These are phyloP conservation scores for Fragariocoptes setiger DNA, from an alignment of 1,140 invertebrate species.

Conservation along the genomic window DNA sequence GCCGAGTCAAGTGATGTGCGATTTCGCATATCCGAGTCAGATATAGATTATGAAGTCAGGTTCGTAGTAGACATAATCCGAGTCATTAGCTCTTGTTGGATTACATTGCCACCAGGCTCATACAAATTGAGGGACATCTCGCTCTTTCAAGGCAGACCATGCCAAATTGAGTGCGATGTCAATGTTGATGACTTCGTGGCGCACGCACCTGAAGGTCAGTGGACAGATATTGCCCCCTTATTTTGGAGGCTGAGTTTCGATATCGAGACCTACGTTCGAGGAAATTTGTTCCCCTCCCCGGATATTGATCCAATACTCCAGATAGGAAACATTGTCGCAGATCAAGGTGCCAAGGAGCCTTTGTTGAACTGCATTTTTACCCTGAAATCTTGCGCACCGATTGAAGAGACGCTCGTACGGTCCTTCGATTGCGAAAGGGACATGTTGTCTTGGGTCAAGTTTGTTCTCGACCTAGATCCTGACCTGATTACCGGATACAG, in stretches of 20 bases:
- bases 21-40: constrained; percentile 88
- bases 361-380: constrained; percentile 87
- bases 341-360: constrained; percentile 49
- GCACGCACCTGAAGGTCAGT: constrained; percentile 73
- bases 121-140: constrained; percentile 28
- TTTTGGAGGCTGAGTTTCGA: constrained; percentile 94
- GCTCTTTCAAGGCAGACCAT: constrained; percentile 27
- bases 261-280: constrained; percentile 91
- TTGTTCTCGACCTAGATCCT: constrained; percentile 77
- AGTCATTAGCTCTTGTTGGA: constrained; percentile 88
- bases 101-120: constrained; percentile 46
- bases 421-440: constrained; percentile 41
- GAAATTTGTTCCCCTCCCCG: constrained; percentile 88
- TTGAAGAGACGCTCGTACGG: constrained; percentile 63
- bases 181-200: constrained; percentile 56
- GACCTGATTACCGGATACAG: constrained; percentile 98
- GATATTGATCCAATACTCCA: constrained; percentile 92
- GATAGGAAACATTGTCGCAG: constrained; percentile 87
- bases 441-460: constrained; percentile 55
- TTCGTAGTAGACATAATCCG: constrained; percentile 89
- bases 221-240: constrained; percentile 79
- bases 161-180: constrained; percentile 83
- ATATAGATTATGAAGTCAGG: constrained; percentile 90
- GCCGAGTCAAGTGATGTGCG: no score
- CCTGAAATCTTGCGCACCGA: constrained; percentile 67